Conservation (phyloP, 2,113 vertebrate species). For the Oreochromis aureus region DNA sequence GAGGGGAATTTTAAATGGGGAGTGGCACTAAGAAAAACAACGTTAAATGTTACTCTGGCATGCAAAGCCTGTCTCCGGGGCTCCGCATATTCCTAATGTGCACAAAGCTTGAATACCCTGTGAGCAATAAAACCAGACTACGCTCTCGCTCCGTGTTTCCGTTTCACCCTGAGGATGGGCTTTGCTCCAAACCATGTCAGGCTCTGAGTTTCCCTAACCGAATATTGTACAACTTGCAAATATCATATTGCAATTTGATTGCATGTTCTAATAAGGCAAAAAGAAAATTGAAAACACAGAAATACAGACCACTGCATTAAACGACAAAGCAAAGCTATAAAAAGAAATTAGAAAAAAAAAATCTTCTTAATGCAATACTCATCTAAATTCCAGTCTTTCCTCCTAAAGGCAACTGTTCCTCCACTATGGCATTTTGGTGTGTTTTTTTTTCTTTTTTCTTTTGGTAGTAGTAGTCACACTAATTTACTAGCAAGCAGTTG, state of each 20-base stretch:
- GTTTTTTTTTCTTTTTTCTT: constrained; percentile 28
- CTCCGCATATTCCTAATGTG: constrained; percentile 47
- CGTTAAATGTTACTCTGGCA: constrained; percentile 22
- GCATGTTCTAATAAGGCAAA: constrained; percentile 68
- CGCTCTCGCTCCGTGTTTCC: constrained; percentile 24
- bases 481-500: constrained; percentile 54
- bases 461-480: constrained; percentile 33
- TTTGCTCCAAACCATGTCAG: constrained; percentile 50
- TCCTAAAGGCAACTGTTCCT: constrained; percentile 66
- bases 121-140: constrained; percentile 42
- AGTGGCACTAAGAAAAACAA: background rate
- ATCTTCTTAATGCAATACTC: constrained; percentile 41
- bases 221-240: constrained; percentile 32
- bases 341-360: constrained; percentile 35
- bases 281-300: constrained; percentile 18
- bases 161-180: constrained; percentile 53
- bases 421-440: constrained; percentile 70
- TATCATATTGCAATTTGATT: constrained; percentile 61
- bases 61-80: constrained; percentile 31
- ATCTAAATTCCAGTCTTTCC: constrained; percentile 55
- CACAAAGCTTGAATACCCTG: constrained; percentile 65
- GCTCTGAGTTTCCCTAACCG: constrained; percentile 51
- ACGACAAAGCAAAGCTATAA: constrained; percentile 39
- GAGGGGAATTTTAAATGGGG: background rate
- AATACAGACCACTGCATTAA: constrained; percentile 39